Evolutionary conservation across 2,113 vertebrate species (phyloP).

Genomic region (Paraplagusia blochii): DNA sequence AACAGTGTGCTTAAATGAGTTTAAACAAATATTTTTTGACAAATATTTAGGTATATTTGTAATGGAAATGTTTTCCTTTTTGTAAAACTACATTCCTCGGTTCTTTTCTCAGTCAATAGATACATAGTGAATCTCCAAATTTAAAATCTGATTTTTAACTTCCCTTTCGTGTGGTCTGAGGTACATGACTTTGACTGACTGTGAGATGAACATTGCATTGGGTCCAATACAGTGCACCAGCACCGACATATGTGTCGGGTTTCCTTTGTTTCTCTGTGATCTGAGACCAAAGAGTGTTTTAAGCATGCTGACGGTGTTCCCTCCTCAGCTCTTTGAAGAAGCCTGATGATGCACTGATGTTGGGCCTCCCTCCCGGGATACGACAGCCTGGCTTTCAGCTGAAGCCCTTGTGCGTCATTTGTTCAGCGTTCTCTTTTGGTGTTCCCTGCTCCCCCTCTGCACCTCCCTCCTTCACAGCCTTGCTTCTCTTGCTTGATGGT

Average conservation of each 20-base stretch:
- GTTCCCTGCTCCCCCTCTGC: neutral
- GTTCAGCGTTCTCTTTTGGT: slow-evolving; percentile 17
- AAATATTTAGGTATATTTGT: no score
- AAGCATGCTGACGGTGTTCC: slow-evolving; percentile 9
- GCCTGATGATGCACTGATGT: slow-evolving; percentile 29
- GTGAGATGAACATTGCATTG: no score
- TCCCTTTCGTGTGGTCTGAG: no score
- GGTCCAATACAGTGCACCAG: no score
- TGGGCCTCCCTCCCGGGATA: slow-evolving; percentile 12
- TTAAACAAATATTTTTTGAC: no score
- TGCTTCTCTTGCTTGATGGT: slow-evolving; percentile 26
- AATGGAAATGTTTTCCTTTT: no score
- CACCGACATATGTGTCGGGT: neutral
- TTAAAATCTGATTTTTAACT: no score
- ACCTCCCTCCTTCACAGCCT: neutral
- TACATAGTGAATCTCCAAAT: no score
- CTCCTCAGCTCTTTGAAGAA: slow-evolving; percentile 36
- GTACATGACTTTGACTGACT: no score
- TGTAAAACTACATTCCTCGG: no score
- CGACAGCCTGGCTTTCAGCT: slow-evolving; percentile 23
- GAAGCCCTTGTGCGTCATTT: slow-evolving; percentile 24
- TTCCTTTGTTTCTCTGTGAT: slow-evolving; percentile 14
- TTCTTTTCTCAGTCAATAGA: no score
- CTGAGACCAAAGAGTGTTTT: slow-evolving; percentile 1
- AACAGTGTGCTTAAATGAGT: no score